Percentiles rank a stretch among this genome's conserved stretches.
These are phyloP conservation scores for Rhinolophus ferrumequinum DNA, from an alignment of 2,113 vertebrate species.

Conservation along the genomic window DNA sequence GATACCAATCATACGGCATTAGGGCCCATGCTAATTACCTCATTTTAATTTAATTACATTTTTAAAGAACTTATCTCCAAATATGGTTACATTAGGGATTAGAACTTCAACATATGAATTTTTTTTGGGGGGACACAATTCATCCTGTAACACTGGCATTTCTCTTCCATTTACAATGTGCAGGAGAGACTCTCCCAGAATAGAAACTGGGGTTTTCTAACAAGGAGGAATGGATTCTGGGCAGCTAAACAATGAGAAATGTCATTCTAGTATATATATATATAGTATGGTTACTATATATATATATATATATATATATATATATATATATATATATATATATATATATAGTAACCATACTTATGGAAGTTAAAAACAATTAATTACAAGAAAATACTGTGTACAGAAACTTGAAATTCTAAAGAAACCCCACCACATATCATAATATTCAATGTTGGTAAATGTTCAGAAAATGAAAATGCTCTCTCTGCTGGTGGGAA, in stretches of 20 bases:
- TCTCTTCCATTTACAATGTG: neutral
- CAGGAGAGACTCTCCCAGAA: neutral
- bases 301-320: no score
- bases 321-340: no score
- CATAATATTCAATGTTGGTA: neutral
- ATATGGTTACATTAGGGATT: neutral
- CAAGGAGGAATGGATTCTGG: neutral
- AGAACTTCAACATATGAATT: neutral
- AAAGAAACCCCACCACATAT: neutral
- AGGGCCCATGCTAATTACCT: neutral
- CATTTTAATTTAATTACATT: neutral
- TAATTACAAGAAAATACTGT: neutral
- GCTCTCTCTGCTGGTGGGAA: neutral
- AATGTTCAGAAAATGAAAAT: neutral
- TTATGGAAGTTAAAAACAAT: neutral
- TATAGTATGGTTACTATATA: no score
- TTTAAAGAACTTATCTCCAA: slow-evolving; percentile 6
- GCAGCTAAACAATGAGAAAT: neutral
- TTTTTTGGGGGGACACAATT: neutral
- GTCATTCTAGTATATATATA: neutral
- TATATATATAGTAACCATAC: neutral
- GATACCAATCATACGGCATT: neutral
- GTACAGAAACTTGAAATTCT: neutral
- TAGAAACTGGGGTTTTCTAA: neutral
- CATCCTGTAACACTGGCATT: neutral